Base-by-base conservation (phyloP, 2,113 vertebrate species). In the Eretmochelys imbricata region DNA sequence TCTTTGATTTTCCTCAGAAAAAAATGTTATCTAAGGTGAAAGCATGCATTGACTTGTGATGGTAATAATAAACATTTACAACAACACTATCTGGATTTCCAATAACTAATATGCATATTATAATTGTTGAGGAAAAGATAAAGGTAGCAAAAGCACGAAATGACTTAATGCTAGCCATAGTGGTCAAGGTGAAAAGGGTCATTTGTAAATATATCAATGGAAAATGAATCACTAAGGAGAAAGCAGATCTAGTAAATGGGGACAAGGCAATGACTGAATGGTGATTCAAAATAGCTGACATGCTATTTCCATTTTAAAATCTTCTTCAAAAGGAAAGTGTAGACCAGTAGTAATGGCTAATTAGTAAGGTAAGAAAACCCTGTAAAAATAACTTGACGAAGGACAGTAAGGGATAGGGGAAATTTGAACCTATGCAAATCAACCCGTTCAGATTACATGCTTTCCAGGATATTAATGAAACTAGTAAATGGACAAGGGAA, bases 21-120 rank as follows among this genome's bases (percentile, higher is more conserved):
- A 93, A 94, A 96, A 89, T 93, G 95, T 96, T 95, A 96, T 93
- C 88, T 91, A 93, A 96, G 91, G 95, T 96, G 96, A 97, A 96
- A 96, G 16, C 49, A 79, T 92, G 95, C 95, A 97, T 89, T 96
- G 91, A 89, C 95, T 97, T 91, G 69, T 84, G 93, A 93, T 91
- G 62, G 7, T 57, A 94, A 94, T 93, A 95, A 97, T 42, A 88
- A 83, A 83, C 22, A 59, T 42, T 62, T 24, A 54, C 80, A 92
- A 87, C 48, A 54, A n/a, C 87, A 51, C 24, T 96, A 69, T 91
- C 85, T 94, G 50, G 29, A 89, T 96, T 91, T 92, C 80, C 11
- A 49, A 38, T 75, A 91, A 92, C 90, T 94, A 92, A 86, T 87
- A 86, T 86, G 88, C 51, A 80, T 81, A 89, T 91, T 90, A 90